Base-by-base conservation (phyloP, 2,113 vertebrate species). In the Seriola dumerili region DNA sequence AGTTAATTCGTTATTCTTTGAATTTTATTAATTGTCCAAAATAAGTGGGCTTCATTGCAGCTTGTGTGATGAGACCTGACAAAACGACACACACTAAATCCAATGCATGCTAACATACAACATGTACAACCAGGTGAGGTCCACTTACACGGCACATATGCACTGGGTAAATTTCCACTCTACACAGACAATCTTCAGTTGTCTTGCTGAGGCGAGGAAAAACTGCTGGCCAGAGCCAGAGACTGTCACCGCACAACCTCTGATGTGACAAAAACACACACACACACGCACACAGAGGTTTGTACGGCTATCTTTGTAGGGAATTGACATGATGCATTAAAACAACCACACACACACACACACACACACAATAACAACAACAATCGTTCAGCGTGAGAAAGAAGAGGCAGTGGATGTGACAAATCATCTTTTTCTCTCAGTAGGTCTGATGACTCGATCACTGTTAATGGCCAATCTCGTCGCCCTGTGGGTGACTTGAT, bases 151-250 rank as follows among this genome's bases (percentile, higher is more conserved):
- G 9, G 57, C 32, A 67, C 83, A 86, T 75, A 80, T 76, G 61
- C 76, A 69, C 83, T 63, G 88, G 90, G 94, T 94, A 95, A 94
- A 92, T 95, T 95, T 95, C 94, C 94, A 95, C 91, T 93, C 87
- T 29, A 69, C 86, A 81, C 87, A 85, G 78, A 87, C 92, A 91
- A 91, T 95, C 85, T 93, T 95, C 68, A 93, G 94, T 94, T 92
- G 93, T 93, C 92, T 90, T 88, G 88, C 88, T 89, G 81, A 83
- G 82, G 72, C 80, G 76, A 78, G 71, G 76, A 74, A 54, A 76
- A 75, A 84, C 68, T 54, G 80, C 74, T 79, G 73, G 62, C 42
- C 58, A 52, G 76, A 25, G 73, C 71, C 25, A 23, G 36, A 79
- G 70, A 32, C 62, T 32, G 64, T 59, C 67, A 82, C 29, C 4